Evolutionary conservation across 2,888 invertebrate genomes (phyloP).

Genomic region (Lingula anatina): DNA sequence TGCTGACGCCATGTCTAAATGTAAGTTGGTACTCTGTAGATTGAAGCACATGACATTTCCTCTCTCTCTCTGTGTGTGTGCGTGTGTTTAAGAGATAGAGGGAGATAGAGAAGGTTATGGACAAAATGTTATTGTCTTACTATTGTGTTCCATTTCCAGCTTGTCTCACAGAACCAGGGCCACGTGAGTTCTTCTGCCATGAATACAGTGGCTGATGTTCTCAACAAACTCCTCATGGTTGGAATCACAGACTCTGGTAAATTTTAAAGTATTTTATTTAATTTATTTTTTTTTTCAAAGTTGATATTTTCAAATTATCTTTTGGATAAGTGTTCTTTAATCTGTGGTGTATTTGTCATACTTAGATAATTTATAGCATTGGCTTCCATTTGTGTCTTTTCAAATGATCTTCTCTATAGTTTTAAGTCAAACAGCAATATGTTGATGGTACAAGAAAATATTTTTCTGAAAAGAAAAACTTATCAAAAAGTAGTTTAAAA

Average conservation of each 20-base stretch:
- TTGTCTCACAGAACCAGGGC: slow-evolving; percentile 32
- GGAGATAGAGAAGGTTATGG: no score
- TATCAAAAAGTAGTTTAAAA: no score
- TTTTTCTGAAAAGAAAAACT: no score
- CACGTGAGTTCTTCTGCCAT: slow-evolving; percentile 68
- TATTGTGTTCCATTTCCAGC: no score
- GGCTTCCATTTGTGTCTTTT: neutral
- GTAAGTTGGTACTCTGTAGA: slow-evolving; percentile 69
- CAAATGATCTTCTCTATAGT: no score
- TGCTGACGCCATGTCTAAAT: slow-evolving; percentile 77
- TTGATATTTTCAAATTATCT: neutral
- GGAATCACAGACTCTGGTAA: slow-evolving; percentile 84
- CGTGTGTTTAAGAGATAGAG: no score
- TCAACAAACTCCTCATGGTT: slow-evolving; percentile 83
- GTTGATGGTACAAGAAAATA: no score
- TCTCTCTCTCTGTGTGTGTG: no score
- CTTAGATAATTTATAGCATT: neutral
- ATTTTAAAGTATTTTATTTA: slow-evolving; percentile 16
- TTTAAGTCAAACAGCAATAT: no score
- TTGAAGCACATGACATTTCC: no score
- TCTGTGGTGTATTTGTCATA: neutral
- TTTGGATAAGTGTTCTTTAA: neutral
- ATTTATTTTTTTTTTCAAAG: slow-evolving; percentile 1
- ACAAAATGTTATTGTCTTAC: no score
- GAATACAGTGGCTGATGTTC: slow-evolving; percentile 82